A percentile compares a stretch with the other conserved stretches of the same genome.
phyloP scores from a whole-genome alignment of 2,113 vertebrate genomes.

The Embiotoca jacksoni region DNA sequence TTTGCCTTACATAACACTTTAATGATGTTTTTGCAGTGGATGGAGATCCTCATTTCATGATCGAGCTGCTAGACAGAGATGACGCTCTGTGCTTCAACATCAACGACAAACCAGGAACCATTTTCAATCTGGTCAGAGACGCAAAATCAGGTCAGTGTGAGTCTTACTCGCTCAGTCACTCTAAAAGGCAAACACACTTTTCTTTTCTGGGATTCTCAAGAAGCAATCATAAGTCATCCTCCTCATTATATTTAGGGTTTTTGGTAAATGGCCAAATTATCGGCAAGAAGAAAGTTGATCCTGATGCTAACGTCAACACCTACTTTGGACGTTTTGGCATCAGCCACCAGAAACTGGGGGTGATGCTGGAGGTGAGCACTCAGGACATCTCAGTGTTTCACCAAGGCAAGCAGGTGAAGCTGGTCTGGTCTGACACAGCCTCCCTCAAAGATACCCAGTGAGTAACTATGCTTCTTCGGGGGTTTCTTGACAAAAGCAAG shows the following conservation, averaged over 20 bases:
- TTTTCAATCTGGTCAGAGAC: slow-evolving; percentile 90
- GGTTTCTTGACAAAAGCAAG: too few species aligned
- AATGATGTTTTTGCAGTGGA: slow-evolving; percentile 85
- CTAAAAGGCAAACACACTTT: too few species aligned
- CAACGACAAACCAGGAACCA: slow-evolving; percentile 87
- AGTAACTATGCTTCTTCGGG: slow-evolving; percentile 34
- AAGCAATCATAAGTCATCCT: not conserved
- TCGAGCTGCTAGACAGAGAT: slow-evolving; percentile 85
- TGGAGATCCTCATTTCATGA: slow-evolving; percentile 94
- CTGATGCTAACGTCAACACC: slow-evolving; percentile 76
- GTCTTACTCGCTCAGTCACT: not conserved
- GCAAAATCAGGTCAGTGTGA: slow-evolving; percentile 85
- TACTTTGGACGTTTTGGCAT: slow-evolving; percentile 93
- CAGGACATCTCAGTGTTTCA: slow-evolving; percentile 84
- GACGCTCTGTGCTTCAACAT: slow-evolving; percentile 95
- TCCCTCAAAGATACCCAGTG: slow-evolving; percentile 83
- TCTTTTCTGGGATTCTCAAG: too few species aligned
- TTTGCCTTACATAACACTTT: not conserved
- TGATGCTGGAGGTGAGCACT: slow-evolving; percentile 87
- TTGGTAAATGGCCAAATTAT: slow-evolving; percentile 90
- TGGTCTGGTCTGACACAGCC: slow-evolving; percentile 87
- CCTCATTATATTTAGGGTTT: slow-evolving; percentile 81
- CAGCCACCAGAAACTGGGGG: slow-evolving; percentile 77
- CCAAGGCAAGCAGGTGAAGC: slow-evolving; percentile 62
- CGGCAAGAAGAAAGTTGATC: slow-evolving; percentile 83